Base-by-base conservation (phyloP, 2,797 vertebrate genomes). In the Jordanella pulchra region DNA sequence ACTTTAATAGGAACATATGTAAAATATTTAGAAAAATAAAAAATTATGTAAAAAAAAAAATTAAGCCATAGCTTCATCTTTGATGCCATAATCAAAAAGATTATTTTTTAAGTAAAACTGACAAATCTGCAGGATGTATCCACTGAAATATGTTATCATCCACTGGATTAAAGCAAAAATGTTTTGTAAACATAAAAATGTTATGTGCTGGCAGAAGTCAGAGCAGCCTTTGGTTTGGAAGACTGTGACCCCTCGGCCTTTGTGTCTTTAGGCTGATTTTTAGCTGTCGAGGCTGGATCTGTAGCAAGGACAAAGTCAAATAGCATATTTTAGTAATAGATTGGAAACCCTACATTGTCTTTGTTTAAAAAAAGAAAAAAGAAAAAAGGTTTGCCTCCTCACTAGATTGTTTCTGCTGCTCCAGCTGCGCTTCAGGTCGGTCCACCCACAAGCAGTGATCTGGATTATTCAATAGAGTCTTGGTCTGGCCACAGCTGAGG, bases 371-470 rank as follows among this genome's bases (percentile, higher is more conserved):
- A 3, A 39, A 39, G 14, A n/a, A n/a, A n/a, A n/a, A n/a, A n/a
- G n/a, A n/a, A 2, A n/a, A 63, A 39, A 75, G 9, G 0, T 71
- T 47, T 0, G 23, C 87, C 66, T 95, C 95, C 94, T 84, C 60
- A 75, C 73, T 50, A 23, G 42, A 17, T 10, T 58, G 51, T n/a
- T 72, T 89, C 25, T 93, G 94, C 71, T 88, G 93, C 79, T 93
- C 91, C 70, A 94, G 76, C 72, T 95, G 95, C 27, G 96, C 95
- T 51, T 97, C 94, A 0, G 95, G 94, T n/a, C 84, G 88, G 68
- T 97, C 95, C 4, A 85, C 93, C 96, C 96, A 97, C 39, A 97
- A 90, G 72, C 87, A 78, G 78, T 96, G 91, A 54, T 91, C 87
- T 5, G 96, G 94, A 65, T 96, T 87, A 73, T 95, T 97, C 72